Evolutionary conservation across 2,888 invertebrate species (phyloP).

Genomic region (Allacma fusca): DNA sequence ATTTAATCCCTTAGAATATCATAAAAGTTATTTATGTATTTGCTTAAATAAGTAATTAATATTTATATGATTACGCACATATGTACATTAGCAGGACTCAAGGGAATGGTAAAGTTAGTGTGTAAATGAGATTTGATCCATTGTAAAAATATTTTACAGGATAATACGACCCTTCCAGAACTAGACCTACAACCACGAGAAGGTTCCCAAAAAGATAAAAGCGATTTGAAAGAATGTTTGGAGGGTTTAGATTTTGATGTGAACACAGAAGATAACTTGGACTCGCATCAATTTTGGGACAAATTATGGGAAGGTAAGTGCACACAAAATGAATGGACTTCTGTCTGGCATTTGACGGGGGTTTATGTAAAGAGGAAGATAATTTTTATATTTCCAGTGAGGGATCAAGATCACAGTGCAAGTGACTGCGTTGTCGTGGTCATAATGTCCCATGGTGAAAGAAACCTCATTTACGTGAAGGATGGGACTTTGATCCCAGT

Average conservation of each 20-base stretch:
- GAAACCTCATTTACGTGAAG: constrained; percentile 54
- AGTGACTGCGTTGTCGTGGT: constrained; percentile 56
- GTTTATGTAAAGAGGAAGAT: neutral
- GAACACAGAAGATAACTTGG: constrained; percentile 47
- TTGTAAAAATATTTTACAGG: no score
- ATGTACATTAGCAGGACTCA: no score
- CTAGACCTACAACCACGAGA: constrained; percentile 47
- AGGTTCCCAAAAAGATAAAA: constrained; percentile 57
- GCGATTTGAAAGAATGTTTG: constrained; percentile 50
- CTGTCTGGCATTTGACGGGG: no score
- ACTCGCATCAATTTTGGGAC: constrained; percentile 44
- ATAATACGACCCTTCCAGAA: constrained; percentile 51
- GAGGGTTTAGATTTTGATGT: constrained; percentile 54
- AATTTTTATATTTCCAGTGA: constrained; percentile 44
- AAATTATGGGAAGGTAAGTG: constrained; percentile 48
- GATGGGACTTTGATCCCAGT: constrained; percentile 58
- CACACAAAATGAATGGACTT: no score
- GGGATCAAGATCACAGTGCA: constrained; percentile 51
- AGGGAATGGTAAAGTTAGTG: no score
- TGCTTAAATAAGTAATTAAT: no score
- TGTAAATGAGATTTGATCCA: no score
- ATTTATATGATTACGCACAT: no score
- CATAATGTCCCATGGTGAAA: constrained; percentile 59
- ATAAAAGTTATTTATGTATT: no score
- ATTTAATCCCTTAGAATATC: no score